These are phyloP conservation scores for Microtus ochrogaster DNA, from an alignment of 2,113 vertebrate species.

Conservation along the genomic window DNA sequence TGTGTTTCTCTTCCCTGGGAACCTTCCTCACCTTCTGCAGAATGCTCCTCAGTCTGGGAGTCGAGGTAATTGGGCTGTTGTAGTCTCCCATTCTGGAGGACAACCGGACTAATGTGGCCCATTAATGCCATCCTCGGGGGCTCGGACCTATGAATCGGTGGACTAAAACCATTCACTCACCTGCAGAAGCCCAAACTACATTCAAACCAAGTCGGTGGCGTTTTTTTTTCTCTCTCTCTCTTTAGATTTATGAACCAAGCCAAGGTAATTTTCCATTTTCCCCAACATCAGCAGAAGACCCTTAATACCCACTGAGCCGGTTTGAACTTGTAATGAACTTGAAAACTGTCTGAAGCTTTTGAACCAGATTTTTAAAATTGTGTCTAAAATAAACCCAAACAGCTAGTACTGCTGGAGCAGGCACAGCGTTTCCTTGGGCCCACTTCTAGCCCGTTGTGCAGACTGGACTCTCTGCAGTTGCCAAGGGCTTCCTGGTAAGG, in stretches of 20 bases:
- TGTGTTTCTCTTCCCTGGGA: background rate
- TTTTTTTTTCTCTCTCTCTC: background rate
- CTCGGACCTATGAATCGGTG: constrained; percentile 5
- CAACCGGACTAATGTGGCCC: background rate
- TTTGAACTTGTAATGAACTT: constrained; percentile 72
- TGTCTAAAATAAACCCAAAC: constrained; percentile 49
- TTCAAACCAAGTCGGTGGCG: constrained; percentile 2
- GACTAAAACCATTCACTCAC: constrained; percentile 18
- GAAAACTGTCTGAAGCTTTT: constrained; percentile 43
- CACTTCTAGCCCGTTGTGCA: background rate
- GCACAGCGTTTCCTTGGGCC: background rate
- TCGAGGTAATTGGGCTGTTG: background rate
- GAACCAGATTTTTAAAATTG: constrained; percentile 49
- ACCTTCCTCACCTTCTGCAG: background rate
- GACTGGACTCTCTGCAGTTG: too few species aligned
- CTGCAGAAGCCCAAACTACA: background rate
- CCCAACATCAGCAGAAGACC: constrained; percentile 66
- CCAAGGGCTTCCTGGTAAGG: background rate
- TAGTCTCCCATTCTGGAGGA: background rate
- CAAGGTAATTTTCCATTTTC: constrained; percentile 69
- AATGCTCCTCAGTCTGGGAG: background rate
- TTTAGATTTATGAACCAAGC: constrained; percentile 59
- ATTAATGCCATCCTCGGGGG: background rate
- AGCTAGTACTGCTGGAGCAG: background rate
- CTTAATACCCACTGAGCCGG: constrained; percentile 43